Percentiles rank a stretch among this genome's conserved stretches.
Conservation (phyloP, 2,113 vertebrate genomes). For the Chloropsis hardwickii region DNA sequence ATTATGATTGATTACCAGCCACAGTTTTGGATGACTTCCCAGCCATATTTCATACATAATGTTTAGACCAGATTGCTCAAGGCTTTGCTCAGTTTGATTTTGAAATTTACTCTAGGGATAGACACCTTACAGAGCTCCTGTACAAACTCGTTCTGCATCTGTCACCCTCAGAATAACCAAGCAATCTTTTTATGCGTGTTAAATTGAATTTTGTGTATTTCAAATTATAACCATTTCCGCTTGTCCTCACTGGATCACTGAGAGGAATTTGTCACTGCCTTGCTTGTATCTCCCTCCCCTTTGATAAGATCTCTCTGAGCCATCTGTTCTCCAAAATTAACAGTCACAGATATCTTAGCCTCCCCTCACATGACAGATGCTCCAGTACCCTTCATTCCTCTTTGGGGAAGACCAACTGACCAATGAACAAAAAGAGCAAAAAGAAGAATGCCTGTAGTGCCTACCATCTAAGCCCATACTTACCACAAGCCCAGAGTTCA, state of each 20-base stretch:
- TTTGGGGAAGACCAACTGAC: not conserved
- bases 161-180: not conserved
- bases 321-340: not conserved
- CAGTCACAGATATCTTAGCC: not conserved
- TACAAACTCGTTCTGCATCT: not conserved
- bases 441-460: not conserved
- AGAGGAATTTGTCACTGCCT: not conserved
- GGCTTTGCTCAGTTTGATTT: not conserved
- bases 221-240: not conserved
- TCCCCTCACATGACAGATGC: not conserved
- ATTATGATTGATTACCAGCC: not conserved
- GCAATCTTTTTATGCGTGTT: not conserved
- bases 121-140: not conserved
- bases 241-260: not conserved
- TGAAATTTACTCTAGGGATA: not conserved
- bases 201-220: not conserved
- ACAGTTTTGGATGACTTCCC: not conserved
- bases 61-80: not conserved
- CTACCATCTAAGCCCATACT: not conserved
- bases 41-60: not conserved
- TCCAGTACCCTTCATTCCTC: not conserved
- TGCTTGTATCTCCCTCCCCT: not conserved
- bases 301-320: not conserved
- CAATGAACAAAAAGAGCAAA: not conserved
- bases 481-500: not conserved